Conservation (phyloP, 37 sponge, comb jelly and placozoan species). For the Theonella swinhoei region DNA sequence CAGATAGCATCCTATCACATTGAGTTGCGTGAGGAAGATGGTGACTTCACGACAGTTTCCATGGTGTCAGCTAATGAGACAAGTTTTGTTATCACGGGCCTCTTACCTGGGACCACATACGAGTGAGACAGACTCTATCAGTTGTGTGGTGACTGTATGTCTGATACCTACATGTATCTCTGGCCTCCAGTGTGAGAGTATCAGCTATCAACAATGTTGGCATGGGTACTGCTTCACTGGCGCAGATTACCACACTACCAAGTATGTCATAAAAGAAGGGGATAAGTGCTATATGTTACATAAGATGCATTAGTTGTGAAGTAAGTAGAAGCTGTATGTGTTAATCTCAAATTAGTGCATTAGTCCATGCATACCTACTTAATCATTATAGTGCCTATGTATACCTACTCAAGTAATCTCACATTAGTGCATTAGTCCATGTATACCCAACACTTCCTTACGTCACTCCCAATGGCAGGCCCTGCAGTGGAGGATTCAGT, state of each 20-base stretch:
- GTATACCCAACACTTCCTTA: neutral
- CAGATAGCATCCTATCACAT: too few species aligned
- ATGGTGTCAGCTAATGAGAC: neutral
- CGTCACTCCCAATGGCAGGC: neutral
- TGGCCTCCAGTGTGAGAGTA: neutral
- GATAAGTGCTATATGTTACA: too few species aligned
- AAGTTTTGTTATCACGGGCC: neutral
- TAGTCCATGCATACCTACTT: too few species aligned
- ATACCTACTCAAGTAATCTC: too few species aligned
- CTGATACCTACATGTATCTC: neutral
- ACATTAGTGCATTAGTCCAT: too few species aligned
- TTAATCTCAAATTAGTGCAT: too few species aligned
- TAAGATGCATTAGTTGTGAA: too few species aligned
- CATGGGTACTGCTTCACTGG: neutral
- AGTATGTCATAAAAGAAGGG: neutral
- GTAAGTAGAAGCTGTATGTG: too few species aligned
- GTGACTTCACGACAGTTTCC: too few species aligned
- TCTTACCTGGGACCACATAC: neutral
- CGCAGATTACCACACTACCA: neutral
- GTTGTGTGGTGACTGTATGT: neutral
- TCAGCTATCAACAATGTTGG: neutral
- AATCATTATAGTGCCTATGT: neutral
- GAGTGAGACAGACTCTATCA: neutral
- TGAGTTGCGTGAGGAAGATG: too few species aligned
- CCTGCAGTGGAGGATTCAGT: conserved; percentile 34